Conservation (phyloP, 1,140 invertebrate genomes). For the Scaptodrosophila lebanonensis region DNA sequence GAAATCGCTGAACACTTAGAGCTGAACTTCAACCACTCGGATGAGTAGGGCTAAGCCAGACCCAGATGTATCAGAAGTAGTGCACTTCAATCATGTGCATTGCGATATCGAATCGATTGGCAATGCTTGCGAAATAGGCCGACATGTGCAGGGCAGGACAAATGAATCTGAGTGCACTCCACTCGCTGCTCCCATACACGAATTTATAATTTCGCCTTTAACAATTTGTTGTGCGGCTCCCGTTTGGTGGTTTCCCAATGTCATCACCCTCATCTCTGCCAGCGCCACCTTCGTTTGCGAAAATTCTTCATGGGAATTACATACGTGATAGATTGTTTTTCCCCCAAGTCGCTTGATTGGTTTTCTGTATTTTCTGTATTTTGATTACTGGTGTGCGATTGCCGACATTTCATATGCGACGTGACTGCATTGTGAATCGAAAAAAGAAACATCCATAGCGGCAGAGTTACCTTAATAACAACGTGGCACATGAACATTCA, state of each 20-base stretch:
- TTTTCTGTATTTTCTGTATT: slow-evolving; percentile 33
- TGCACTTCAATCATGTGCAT: slow-evolving; percentile 50
- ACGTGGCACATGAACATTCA: slow-evolving; percentile 6
- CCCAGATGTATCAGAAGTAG: slow-evolving; percentile 1
- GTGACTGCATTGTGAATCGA: slow-evolving; percentile 52
- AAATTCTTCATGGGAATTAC: slow-evolving; percentile 74
- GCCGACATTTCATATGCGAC: slow-evolving; percentile 61
- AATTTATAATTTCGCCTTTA: slow-evolving; percentile 70
- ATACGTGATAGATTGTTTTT: slow-evolving; percentile 71
- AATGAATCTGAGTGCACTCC: slow-evolving; percentile 17
- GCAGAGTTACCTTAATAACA: no score
- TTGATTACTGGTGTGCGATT: slow-evolving; percentile 37
- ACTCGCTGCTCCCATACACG: slow-evolving; percentile 30
- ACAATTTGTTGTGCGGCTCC: slow-evolving; percentile 57
- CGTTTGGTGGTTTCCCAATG: slow-evolving; percentile 37
- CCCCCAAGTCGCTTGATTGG: slow-evolving; percentile 51
- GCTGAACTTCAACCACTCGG: no score
- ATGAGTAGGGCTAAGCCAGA: no score
- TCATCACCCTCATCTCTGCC: neutral
- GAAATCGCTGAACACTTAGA: slow-evolving; percentile 11
- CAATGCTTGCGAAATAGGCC: slow-evolving; percentile 37
- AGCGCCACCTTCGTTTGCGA: neutral
- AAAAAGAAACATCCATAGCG: no score
- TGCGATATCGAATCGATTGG: slow-evolving; percentile 67
- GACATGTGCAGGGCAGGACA: slow-evolving; percentile 18